phyloP scores from a whole-genome alignment of 2,113 vertebrate species.

The Nanger granti region DNA sequence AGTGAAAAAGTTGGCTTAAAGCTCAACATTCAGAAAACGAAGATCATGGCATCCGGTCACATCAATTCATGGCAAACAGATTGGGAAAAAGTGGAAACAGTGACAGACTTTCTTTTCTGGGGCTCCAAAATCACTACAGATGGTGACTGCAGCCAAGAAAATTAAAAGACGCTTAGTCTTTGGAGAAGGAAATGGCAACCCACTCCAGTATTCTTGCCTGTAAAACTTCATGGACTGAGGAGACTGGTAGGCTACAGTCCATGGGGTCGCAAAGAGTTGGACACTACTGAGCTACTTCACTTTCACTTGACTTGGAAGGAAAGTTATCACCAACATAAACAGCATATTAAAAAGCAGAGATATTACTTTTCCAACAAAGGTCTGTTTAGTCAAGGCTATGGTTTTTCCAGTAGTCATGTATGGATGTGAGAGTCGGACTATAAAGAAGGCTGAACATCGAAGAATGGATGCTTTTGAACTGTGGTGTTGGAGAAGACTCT shows the following conservation, averaged over 20 bases:
- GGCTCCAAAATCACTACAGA: background rate
- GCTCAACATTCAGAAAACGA: background rate
- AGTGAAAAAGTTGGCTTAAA: background rate
- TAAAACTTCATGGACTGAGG: too few relatives aligned
- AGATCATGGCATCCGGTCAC: background rate
- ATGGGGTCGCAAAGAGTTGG: too few relatives aligned
- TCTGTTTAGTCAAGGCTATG: background rate
- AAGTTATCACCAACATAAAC: background rate
- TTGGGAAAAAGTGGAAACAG: background rate
- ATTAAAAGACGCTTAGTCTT: background rate
- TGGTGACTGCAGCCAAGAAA: background rate
- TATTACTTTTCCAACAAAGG: background rate
- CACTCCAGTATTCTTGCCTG: too few relatives aligned
- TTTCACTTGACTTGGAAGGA: background rate
- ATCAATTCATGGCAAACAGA: background rate
- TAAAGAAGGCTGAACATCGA: rapidly evolving
- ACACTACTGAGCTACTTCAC: too few relatives aligned
- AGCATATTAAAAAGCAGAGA: background rate
- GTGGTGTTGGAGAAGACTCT: background rate
- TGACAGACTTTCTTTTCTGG: background rate
- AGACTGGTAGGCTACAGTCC: too few relatives aligned
- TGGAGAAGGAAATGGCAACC: background rate
- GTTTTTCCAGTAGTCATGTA: background rate
- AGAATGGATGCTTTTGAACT: background rate
- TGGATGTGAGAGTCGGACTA: background rate